Base-by-base conservation (phyloP, 2,113 vertebrate species). In the Jacana jacana region DNA sequence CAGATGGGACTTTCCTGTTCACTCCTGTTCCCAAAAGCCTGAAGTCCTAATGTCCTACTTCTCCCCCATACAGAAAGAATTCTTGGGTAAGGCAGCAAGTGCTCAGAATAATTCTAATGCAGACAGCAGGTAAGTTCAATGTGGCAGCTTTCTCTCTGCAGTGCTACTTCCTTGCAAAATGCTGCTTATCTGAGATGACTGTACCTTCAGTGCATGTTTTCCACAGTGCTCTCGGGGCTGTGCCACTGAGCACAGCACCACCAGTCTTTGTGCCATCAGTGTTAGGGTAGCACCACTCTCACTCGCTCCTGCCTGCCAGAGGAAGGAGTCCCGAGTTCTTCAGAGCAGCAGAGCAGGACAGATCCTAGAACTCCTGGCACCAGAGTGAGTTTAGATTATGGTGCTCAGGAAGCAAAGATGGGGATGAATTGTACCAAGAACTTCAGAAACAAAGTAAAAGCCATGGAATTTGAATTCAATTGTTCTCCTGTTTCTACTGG, bases 1-100 rank as follows among this genome's bases (percentile, higher is more conserved):
- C 88, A 83, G 19, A 2, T 60, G 68, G 60, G 71, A 82, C 25
- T 58, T 92, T 40, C 37, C 23, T 58, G 51, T 30, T 39, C 66
- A 57, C 13, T 78, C 23, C 51, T 33, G 7, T 8, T 91, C 68
- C 88, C 5, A 1, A 80, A 91, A 94, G 58, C 73, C n/a, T 55
- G 27, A 80, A 46, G 51, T 83, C 71, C 63, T 70, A 1, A 70
- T 14, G 14, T 52, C 46, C 51, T 55, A 9, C 30, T 64, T 87
- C 81, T 40, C 52, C 35, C 35, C 7, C 9, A 13, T 1, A 44
- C n/a, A 89, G 70, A 65, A 63, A 89, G 70, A 65, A 63, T 7
- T 31, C 63, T 46, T 1, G 18, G 61, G 31, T 20, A 44, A 64
- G 11, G 39, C 9, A 2, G 0, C 0, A 3, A 81, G n/a, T 0